phyloP scores from a whole-genome alignment of 2,113 vertebrate genomes.

The Colinus virginianus region DNA sequence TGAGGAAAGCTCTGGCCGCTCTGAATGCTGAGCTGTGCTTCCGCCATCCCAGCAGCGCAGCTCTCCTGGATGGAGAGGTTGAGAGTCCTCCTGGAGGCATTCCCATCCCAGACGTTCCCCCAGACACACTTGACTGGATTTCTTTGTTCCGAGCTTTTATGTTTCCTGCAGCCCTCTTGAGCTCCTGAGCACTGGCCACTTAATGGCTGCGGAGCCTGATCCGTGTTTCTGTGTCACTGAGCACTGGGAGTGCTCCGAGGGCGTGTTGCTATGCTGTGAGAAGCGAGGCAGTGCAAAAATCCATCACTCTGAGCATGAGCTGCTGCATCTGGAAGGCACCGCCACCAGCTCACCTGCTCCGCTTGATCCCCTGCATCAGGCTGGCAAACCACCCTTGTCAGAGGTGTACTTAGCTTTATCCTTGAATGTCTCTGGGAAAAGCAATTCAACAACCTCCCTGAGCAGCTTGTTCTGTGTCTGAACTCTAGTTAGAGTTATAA shows the following conservation, averaged over 20 bases:
- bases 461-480: conserved; percentile 31
- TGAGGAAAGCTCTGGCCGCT: background rate
- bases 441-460: background rate
- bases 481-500: conserved; percentile 48
- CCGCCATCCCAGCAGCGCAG: background rate
- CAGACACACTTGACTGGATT: background rate
- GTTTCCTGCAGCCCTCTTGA: background rate
- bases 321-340: background rate
- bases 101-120: background rate
- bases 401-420: conserved; percentile 44
- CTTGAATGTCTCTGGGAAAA: conserved; percentile 11
- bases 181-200: background rate
- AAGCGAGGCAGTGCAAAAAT: background rate
- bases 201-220: background rate
- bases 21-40: background rate
- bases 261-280: background rate
- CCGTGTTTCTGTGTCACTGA: background rate
- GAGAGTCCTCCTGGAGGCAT: background rate
- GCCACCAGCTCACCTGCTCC: conserved; percentile 40
- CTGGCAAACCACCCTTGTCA: conserved; percentile 28
- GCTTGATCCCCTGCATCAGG: conserved; percentile 19
- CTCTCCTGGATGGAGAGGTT: background rate
- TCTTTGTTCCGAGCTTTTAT: conserved; percentile 27
- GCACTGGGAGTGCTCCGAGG: background rate
- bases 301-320: background rate